phyloP scores from a whole-genome alignment of 2,113 vertebrate species.

The Cavia porcellus region DNA sequence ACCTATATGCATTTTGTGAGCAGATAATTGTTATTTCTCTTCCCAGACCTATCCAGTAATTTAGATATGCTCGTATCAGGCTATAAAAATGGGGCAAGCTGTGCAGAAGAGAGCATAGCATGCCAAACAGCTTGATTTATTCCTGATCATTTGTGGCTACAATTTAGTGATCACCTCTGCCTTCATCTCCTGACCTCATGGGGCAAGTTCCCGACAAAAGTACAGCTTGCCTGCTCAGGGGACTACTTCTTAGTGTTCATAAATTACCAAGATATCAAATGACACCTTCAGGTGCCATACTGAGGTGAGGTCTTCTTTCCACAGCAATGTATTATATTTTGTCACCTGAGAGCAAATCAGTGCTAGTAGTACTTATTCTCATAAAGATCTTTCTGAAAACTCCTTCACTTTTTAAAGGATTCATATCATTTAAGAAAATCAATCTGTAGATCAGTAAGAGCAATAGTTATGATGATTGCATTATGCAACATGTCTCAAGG shows the following conservation, averaged over 20 bases:
- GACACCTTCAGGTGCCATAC: not conserved
- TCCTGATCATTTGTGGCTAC: not conserved
- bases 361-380: not conserved
- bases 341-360: not conserved
- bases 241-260: not conserved
- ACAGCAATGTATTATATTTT: not conserved
- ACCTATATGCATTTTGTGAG: not conserved
- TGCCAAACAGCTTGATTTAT: not conserved
- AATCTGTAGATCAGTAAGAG: not conserved
- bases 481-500: not conserved
- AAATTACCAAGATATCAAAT: not conserved
- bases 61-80: not conserved
- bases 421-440: not conserved
- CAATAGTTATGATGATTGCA: not conserved
- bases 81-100: not conserved
- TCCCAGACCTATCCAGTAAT: not conserved
- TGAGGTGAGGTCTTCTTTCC: not conserved
- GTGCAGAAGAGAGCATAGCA: not conserved
- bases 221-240: not conserved
- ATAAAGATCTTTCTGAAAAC: not conserved
- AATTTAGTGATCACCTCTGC: not conserved
- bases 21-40: not conserved
- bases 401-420: not conserved
- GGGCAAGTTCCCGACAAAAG: not conserved
- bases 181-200: not conserved